A percentile compares a stretch with the other conserved stretches of the same genome.
These are phyloP conservation scores for Agrypnus murinus DNA, from an alignment of 2,888 invertebrate genomes.

Conservation along the genomic window DNA sequence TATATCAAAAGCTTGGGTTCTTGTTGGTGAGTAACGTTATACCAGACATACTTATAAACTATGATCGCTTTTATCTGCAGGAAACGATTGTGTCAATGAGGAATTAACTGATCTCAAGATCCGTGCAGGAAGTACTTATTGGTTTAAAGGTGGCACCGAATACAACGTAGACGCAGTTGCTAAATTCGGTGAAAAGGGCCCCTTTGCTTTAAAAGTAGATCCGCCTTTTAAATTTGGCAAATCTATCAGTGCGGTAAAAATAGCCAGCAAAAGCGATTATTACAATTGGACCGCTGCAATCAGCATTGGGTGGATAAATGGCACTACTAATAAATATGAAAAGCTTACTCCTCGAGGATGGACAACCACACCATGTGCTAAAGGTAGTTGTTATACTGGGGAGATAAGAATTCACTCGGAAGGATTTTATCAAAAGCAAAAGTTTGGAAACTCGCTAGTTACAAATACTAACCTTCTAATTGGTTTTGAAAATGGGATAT, in stretches of 20 bases:
- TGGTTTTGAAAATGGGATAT: neutral
- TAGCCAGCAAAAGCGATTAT: no score
- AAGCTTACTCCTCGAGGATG: neutral
- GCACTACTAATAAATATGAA: neutral
- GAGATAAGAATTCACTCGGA: neutral
- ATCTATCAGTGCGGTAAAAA: neutral
- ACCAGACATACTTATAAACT: no score
- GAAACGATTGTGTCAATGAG: neutral
- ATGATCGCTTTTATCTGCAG: no score
- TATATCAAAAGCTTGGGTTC: neutral
- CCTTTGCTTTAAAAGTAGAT: neutral
- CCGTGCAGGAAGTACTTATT: slow-evolving; percentile 26
- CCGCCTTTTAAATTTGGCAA: slow-evolving; percentile 1
- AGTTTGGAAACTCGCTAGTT: neutral
- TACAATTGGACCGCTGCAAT: neutral
- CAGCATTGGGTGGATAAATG: neutral
- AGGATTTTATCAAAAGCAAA: no score
- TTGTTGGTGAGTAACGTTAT: no score
- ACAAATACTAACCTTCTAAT: neutral
- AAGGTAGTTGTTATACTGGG: neutral
- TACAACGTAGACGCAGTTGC: neutral
- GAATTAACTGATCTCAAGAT: neutral
- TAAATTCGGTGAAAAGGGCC: neutral
- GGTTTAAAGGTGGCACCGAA: slow-evolving; percentile 11
- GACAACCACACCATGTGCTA: slow-evolving; percentile 2